Conservation (phyloP, 2,888 invertebrate genomes). For the Teinopalpus imperialis region DNA sequence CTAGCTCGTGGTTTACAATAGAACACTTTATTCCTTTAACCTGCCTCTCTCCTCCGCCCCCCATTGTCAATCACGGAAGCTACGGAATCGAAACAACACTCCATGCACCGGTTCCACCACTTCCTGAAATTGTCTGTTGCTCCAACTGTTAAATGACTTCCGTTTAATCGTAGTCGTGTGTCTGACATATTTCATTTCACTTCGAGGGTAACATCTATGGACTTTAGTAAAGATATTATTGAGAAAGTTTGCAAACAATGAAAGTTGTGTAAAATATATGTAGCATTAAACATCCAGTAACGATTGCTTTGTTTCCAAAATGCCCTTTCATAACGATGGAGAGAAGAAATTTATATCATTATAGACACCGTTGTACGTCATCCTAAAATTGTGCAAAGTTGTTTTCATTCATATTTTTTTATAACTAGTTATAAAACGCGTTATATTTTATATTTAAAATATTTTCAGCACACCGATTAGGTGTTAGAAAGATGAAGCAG, state of each 20-base stretch:
- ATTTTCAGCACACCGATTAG: too few species aligned
- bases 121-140: conserved; percentile 26
- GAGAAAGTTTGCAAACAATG: conserved; percentile 4
- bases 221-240: not conserved
- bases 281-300: too few species aligned
- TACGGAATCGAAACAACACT: conserved; percentile 25
- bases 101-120: conserved; percentile 19
- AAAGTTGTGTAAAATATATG: too few species aligned
- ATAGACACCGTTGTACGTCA: too few species aligned
- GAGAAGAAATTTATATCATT: too few species aligned
- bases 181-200: conserved; percentile 16
- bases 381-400: too few species aligned
- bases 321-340: not conserved
- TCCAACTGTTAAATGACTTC: conserved; percentile 22
- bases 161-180: conserved; percentile 13
- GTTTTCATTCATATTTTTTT: too few species aligned
- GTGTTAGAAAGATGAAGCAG: too few species aligned
- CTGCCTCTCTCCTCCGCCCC: not conserved
- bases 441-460: too few species aligned
- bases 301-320: too few species aligned
- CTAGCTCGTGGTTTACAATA: conserved; percentile 23
- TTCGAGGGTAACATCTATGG: conserved; percentile 4
- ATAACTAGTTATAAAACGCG: too few species aligned
- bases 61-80: conserved; percentile 30
- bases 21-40: conserved; percentile 17